A percentile compares a stretch with the other conserved stretches of the same genome.
Evolutionary conservation across 2,888 invertebrate species (phyloP).

Genomic region (Brassicogethes aeneus): DNA sequence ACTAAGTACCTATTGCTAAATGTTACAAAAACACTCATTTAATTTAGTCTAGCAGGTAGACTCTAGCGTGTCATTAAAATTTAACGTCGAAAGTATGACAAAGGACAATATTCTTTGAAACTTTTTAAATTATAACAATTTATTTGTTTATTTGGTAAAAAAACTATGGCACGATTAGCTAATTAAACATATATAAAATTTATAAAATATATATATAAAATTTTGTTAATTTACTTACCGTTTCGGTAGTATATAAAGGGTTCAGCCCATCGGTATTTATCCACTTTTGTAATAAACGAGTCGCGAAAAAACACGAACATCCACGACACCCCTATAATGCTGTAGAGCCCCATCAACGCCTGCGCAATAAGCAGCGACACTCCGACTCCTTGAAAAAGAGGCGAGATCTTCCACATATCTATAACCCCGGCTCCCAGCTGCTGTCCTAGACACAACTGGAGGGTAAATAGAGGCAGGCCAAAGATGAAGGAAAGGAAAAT

Average conservation of each 20-base stretch:
- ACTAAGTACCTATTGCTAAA: no score
- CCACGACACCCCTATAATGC: slow-evolving; percentile 85
- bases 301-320: slow-evolving; percentile 81
- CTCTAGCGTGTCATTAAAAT: no score
- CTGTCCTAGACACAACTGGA: slow-evolving; percentile 79
- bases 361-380: slow-evolving; percentile 72
- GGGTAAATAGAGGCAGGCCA: slow-evolving; percentile 69
- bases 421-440: slow-evolving; percentile 76
- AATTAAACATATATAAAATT: neutral
- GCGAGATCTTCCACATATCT: slow-evolving; percentile 91
- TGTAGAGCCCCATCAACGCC: slow-evolving; percentile 76
- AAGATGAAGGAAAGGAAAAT: slow-evolving; percentile 65
- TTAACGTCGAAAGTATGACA: no score
- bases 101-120: no score
- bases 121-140: no score
- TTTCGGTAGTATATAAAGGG: slow-evolving; percentile 61
- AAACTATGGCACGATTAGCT: no score
- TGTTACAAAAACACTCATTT: no score
- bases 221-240: slow-evolving; percentile 39
- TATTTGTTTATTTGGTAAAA: no score
- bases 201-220: neutral
- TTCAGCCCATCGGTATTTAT: slow-evolving; percentile 74
- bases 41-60: no score
- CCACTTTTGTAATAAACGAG: slow-evolving; percentile 72
- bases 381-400: slow-evolving; percentile 84